Conservation (phyloP, 2,797 vertebrate genomes). For the Vespertilio murinus region DNA sequence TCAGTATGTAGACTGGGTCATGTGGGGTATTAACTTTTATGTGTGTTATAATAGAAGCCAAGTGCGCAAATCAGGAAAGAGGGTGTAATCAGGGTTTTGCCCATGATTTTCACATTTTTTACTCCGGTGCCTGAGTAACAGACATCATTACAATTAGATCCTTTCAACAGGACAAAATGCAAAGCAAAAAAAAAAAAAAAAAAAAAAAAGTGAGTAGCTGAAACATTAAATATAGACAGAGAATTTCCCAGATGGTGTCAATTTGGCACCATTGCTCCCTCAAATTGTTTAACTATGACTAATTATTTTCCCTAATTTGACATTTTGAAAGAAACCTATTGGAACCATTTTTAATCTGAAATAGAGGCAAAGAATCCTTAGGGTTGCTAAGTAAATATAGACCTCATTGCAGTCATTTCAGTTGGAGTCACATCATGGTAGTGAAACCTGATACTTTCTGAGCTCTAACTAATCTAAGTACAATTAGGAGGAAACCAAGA, state of each 20-base stretch:
- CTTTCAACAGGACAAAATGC: conserved; percentile 19
- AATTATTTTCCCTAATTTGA: conserved; percentile 55
- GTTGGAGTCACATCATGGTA: neutral
- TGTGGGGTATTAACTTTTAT: neutral
- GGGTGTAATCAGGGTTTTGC: neutral
- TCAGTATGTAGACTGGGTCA: neutral
- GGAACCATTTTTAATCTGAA: conserved; percentile 25
- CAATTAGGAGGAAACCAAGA: neutral
- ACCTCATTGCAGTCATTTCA: conserved; percentile 1
- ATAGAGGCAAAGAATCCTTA: neutral
- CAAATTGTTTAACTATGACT: conserved; percentile 62
- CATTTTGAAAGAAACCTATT: conserved; percentile 54
- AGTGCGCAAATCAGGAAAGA: neutral
- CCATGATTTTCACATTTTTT: neutral
- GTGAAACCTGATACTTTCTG: neutral
- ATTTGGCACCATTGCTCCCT: conserved; percentile 41
- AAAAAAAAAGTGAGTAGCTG: neutral
- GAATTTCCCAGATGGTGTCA: conserved; percentile 57
- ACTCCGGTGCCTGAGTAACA: neutral
- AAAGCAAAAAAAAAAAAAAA: neutral
- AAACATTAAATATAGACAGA: conserved; percentile 50
- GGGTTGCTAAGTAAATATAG: neutral
- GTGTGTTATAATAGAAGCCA: conserved; percentile 22
- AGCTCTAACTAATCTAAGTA: neutral
- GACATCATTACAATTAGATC: neutral